Percentiles rank a stretch among this genome's conserved stretches.
phyloP scores from a whole-genome alignment of 2,888 invertebrate genomes.

The Hedychridium roseum region DNA sequence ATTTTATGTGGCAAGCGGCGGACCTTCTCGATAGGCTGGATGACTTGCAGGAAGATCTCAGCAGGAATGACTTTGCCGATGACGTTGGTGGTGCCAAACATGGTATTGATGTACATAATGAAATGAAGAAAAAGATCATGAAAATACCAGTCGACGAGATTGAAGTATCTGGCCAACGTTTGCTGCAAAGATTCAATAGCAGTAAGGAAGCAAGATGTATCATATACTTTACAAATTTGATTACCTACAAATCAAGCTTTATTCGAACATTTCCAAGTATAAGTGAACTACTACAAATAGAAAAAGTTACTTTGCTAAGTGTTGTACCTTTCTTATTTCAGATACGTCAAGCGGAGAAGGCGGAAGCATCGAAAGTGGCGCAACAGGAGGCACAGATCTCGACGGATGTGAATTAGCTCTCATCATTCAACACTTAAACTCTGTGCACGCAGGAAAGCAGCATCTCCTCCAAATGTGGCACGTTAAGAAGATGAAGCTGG shows the following conservation, averaged over 20 bases:
- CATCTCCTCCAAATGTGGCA: conserved; percentile 94
- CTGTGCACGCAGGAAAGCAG: conserved; percentile 88
- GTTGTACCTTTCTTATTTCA: no score
- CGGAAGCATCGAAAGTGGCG: conserved; percentile 76
- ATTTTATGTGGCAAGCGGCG: conserved; percentile 94
- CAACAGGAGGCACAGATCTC: conserved; percentile 75
- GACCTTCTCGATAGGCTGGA: conserved; percentile 93
- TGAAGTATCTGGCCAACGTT: conserved; percentile 84
- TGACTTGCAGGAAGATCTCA: conserved; percentile 91
- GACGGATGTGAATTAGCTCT: conserved; percentile 72
- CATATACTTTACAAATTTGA: no score
- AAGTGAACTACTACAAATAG: no score
- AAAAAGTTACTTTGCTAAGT: no score
- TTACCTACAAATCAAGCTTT: no score
- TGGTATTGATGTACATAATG: conserved; percentile 91
- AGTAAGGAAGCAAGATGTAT: no score
- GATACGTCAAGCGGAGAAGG: conserved; percentile 66
- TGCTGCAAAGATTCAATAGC: conserved; percentile 69
- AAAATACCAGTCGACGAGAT: conserved; percentile 94
- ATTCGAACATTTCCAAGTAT: no score
- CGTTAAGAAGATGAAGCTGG: conserved; percentile 91
- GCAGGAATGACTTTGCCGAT: conserved; percentile 92
- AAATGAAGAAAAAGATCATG: conserved; percentile 92
- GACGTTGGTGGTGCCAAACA: conserved; percentile 92
- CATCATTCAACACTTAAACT: conserved; percentile 83